Evolutionary conservation across 2,113 vertebrate genomes (phyloP).

Genomic region (Chauna torquata): DNA sequence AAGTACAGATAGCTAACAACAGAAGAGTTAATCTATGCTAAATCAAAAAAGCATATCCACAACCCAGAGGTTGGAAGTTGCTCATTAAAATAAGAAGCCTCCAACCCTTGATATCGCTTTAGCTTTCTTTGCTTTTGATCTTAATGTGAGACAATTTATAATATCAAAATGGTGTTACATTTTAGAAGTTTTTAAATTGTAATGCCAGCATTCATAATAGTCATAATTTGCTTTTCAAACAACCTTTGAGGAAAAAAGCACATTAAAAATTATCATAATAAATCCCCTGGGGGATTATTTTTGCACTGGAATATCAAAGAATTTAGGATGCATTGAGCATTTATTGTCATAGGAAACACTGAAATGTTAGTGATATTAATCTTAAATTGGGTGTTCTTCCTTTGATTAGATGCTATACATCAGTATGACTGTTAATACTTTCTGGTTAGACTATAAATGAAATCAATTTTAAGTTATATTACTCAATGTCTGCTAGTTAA

Average conservation of each 20-base stretch:
- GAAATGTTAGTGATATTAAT: conserved; percentile 58
- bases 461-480: conserved; percentile 61
- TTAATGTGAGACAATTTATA: conserved; percentile 57
- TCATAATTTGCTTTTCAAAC: conserved; percentile 66
- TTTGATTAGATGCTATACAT: conserved; percentile 65
- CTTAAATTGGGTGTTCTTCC: conserved; percentile 44
- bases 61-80: conserved; percentile 37
- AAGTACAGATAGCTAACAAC: neutral
- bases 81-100: neutral
- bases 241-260: conserved; percentile 57
- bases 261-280: conserved; percentile 69
- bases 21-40: conserved; percentile 47
- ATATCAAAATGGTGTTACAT: conserved; percentile 50
- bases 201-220: conserved; percentile 53
- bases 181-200: conserved; percentile 30
- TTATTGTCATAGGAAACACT: conserved; percentile 58
- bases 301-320: conserved; percentile 68
- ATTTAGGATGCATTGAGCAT: conserved; percentile 50
- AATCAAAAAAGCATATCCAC: neutral
- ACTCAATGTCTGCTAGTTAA: conserved; percentile 38
- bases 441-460: conserved; percentile 60
- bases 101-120: conserved; percentile 10
- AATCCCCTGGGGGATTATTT: conserved; percentile 62
- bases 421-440: conserved; percentile 62
- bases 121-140: conserved; percentile 55